Base-by-base conservation (phyloP, 2,113 vertebrate genomes). In the Semicossyphus pulcher region DNA sequence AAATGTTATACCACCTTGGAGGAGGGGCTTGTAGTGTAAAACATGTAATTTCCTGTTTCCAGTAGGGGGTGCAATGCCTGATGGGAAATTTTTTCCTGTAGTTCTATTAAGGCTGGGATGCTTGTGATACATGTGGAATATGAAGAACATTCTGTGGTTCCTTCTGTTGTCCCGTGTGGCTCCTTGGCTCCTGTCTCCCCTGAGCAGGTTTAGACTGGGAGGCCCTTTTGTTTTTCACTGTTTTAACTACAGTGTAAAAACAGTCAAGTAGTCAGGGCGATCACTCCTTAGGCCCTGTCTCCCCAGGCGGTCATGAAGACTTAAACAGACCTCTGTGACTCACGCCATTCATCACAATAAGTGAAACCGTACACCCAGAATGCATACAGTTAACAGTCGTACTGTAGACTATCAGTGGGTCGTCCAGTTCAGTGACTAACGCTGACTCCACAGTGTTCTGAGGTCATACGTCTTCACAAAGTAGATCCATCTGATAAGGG, bases 171-270 rank as follows among this genome's bases (percentile, higher is more conserved):
- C 61, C 42, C 63, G 51, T 60, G 67, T 49, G 52, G 56, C 78
- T 54, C 57, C 49, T 56, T 41, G 72, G 72, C 60, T 79, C 76
- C 69, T 63, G 60, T 51, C 52, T 59, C 49, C 56, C 56, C 31
- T 44, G 31, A 67, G 69, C 59, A 20, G 26, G 63, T 76, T 78
- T 63, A 61, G 45, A 42, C 39, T 32, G 26, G 34, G 62, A 73
- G 81, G 78, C 79, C 66, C 48, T 74, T 77, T 67, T 84, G 70
- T 80, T 80, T 85, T 74, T 77, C 73, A 59, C 49, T 76, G 73
- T 84, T 85, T 84, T 72, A 86, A 76, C 72, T 60, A 26, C 60
- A 48, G 66, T 51, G 15, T 53, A 87, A 84, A 84, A 91, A 85
- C 86, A 88, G 47, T 63, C 21, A 63, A 80, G 80, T 31, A 52